phyloP scores from a whole-genome alignment of 2,113 vertebrate genomes.

The Grammomys surdaster region DNA sequence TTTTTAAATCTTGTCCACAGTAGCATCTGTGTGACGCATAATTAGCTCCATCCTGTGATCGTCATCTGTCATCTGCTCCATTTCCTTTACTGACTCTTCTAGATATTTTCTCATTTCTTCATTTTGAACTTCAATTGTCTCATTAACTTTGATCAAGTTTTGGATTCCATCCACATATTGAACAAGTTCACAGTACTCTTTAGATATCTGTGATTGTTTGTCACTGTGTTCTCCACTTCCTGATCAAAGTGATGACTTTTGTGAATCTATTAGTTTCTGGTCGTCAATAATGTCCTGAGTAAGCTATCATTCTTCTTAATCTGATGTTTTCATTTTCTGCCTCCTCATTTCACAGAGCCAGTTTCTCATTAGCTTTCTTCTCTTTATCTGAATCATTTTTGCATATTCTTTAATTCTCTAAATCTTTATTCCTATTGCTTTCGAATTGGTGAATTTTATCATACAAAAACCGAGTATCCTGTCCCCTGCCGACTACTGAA shows the following conservation, averaged over 20 bases:
- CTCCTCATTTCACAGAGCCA: slow-evolving; percentile 90
- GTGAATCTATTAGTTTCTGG: slow-evolving; percentile 92
- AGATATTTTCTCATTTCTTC: slow-evolving; percentile 94
- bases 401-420: slow-evolving; percentile 88
- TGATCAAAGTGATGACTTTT: slow-evolving; percentile 89
- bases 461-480: slow-evolving; percentile 92
- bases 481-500: slow-evolving; percentile 88
- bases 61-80: slow-evolving; percentile 98
- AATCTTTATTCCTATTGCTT: slow-evolving; percentile 93
- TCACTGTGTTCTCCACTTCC: slow-evolving; percentile 89
- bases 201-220: slow-evolving; percentile 91
- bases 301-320: slow-evolving; percentile 94
- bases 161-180: slow-evolving; percentile 96
- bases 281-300: slow-evolving; percentile 94
- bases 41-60: slow-evolving; percentile 96
- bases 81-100: slow-evolving; percentile 95
- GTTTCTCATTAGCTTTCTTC: slow-evolving; percentile 93
- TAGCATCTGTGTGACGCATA: slow-evolving; percentile 92
- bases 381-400: slow-evolving; percentile 94
- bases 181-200: slow-evolving; percentile 92
- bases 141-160: slow-evolving; percentile 89
- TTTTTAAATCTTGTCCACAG: slow-evolving; percentile 92
- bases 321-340: slow-evolving; percentile 93
- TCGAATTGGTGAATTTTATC: slow-evolving; percentile 94
- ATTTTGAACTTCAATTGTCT: slow-evolving; percentile 92